Evolutionary conservation across 2,888 invertebrate species (phyloP), one percentile per base, ranked within the genome.

Genomic region (Zaprionus bogoriensis): DNA sequence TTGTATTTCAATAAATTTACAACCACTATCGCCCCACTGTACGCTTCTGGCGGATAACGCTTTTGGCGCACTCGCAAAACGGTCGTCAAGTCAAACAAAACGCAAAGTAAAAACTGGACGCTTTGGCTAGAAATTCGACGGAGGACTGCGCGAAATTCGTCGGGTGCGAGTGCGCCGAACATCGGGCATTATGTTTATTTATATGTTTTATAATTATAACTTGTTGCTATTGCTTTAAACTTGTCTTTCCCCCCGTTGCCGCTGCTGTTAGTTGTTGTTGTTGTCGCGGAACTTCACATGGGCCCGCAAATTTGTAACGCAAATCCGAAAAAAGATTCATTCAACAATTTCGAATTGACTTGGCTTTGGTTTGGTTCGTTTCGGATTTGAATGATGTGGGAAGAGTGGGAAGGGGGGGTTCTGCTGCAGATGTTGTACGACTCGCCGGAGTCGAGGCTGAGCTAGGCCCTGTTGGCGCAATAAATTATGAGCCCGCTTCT

Each of bases 401-500:
- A 52, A 1, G 20, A 23, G 10, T 27, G 27, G n/a, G 3, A 19
- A 0, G 12, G 3, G 3, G 23, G 47, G 55, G 53, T 60, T 38
- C 41, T 32, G 47, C 42, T 46, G 61, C 64, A 64, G 59, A 68
- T 74, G 68, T 58, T 74, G 27, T 46, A 28, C 30, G 41, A 57
- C 42, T 30, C n/a, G n/a, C n/a, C n/a, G 30, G 32, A 46, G 17
- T 67, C 54, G 69, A 74, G 66, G 58, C 67, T 70, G 44, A 62
- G 58, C 67, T 70, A 41, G 7, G 19, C 17, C 61, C 63, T 75
- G 81, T 87, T 87, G 78, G 75, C 69, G 55, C 57, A 84, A 81
- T 83, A 74, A 84, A 81, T 87, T 87, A 87, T 81, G 82, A 87
- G 82, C 75, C 77, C 73, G 77, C 81, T 74, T 84, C 67, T 71